Evolutionary conservation across 1,140 invertebrate genomes (phyloP).

Genomic region (Yoshiicerus persimilis): DNA sequence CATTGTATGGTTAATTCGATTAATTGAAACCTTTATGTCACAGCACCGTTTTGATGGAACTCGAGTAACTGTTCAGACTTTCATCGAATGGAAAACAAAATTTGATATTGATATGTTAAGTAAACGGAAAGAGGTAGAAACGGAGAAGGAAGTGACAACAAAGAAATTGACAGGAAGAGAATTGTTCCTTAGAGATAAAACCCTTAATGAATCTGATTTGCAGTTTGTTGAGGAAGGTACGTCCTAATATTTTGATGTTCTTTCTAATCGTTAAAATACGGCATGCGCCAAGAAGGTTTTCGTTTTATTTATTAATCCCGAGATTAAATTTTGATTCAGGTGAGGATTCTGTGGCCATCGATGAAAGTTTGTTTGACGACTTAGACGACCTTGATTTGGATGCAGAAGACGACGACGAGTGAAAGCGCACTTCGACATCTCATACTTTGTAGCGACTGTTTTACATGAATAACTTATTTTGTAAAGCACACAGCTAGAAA

Average conservation of each 20-base stretch:
- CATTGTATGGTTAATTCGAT: too few species aligned
- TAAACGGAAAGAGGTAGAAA: constrained; percentile 70
- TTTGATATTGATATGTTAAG: constrained; percentile 89
- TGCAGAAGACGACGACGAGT: constrained; percentile 61
- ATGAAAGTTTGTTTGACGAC: constrained; percentile 92
- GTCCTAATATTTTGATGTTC: constrained; percentile 48
- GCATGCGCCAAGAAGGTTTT: neutral
- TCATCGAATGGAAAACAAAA: constrained; percentile 88
- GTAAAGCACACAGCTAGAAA: too few species aligned
- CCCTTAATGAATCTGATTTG: constrained; percentile 91
- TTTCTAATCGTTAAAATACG: constrained; percentile 1
- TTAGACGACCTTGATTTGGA: constrained; percentile 83
- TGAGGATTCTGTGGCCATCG: constrained; percentile 82
- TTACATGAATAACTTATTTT: neutral
- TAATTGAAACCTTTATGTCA: too few species aligned
- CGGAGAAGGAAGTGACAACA: constrained; percentile 59
- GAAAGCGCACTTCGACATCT: neutral
- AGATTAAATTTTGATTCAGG: constrained; percentile 53
- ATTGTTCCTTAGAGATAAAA: constrained; percentile 87
- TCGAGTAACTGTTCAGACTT: constrained; percentile 91
- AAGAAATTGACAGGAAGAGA: constrained; percentile 72
- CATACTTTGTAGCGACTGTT: neutral
- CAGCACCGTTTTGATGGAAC: constrained; percentile 95
- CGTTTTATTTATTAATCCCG: too few species aligned
- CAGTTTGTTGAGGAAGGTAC: constrained; percentile 84